A percentile compares a stretch with the other conserved stretches of the same genome.
Evolutionary conservation across 2,113 vertebrate genomes (phyloP).

Genomic region (Carlito syrichta): DNA sequence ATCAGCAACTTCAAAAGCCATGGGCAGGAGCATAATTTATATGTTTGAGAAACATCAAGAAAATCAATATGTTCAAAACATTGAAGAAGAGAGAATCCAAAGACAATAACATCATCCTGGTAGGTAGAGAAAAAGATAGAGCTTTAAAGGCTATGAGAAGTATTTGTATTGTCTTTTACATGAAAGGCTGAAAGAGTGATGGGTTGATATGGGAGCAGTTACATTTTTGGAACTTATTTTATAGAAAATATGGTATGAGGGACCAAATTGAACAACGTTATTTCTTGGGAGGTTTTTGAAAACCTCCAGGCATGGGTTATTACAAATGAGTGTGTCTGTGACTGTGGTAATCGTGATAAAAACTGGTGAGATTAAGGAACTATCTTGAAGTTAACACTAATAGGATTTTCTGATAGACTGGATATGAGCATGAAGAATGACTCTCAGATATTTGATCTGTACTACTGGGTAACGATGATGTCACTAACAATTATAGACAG

Average conservation of each 20-base stretch:
- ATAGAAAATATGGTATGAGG: background rate
- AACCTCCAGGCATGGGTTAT: background rate
- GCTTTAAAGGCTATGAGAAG: too few relatives aligned
- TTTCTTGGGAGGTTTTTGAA: background rate
- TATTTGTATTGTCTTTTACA: too few relatives aligned
- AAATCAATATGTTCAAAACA: background rate
- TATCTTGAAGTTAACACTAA: background rate
- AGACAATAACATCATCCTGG: too few relatives aligned
- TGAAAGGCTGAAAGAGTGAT: too few relatives aligned
- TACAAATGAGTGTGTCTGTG: fast-evolving
- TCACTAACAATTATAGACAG: background rate
- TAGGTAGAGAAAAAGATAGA: background rate
- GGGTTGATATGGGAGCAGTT: background rate
- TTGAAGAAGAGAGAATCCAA: background rate
- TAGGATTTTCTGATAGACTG: background rate
- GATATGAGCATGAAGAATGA: background rate
- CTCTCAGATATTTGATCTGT: background rate
- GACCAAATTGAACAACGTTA: background rate
- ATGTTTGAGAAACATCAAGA: background rate
- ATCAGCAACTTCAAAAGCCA: background rate
- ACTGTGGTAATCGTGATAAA: too few relatives aligned
- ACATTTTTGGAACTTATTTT: background rate
- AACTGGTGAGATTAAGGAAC: background rate
- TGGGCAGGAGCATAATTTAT: background rate
- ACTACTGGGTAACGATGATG: background rate